Conservation (phyloP, 2,888 invertebrate species). For the Leptopilina myrica region DNA sequence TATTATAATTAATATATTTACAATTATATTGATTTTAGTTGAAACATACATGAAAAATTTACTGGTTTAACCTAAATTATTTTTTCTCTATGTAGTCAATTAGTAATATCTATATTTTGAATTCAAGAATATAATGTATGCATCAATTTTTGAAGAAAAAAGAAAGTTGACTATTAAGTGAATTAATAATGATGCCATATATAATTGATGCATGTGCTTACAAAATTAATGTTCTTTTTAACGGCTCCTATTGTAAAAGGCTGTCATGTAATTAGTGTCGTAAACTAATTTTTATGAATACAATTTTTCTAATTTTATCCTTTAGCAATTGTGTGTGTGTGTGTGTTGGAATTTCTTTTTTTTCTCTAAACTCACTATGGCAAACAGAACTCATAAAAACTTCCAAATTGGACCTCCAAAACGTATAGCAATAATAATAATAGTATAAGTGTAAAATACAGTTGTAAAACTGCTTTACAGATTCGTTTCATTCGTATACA, state of each 20-base stretch:
- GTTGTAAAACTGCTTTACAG: slow-evolving; percentile 9
- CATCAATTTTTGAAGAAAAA: background rate
- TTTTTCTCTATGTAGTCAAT: background rate
- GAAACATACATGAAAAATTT: background rate
- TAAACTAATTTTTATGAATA: slow-evolving; percentile 39
- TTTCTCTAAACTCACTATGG: background rate
- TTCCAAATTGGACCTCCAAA: slow-evolving; percentile 11
- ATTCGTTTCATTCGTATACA: background rate
- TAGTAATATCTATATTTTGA: background rate
- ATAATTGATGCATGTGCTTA: slow-evolving; percentile 25
- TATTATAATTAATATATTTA: too few relatives aligned
- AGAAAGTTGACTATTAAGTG: background rate
- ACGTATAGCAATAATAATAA: background rate
- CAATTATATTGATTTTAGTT: background rate
- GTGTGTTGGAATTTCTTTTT: slow-evolving; percentile 15
- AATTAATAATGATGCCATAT: slow-evolving; percentile 6
- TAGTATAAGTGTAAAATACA: background rate
- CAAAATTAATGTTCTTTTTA: slow-evolving; percentile 26
- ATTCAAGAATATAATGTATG: background rate
- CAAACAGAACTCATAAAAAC: slow-evolving; percentile 11
- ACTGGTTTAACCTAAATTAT: background rate
- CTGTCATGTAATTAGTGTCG: slow-evolving; percentile 27
- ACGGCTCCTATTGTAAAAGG: slow-evolving; percentile 23
- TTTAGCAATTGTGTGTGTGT: background rate
- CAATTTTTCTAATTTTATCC: slow-evolving; percentile 21